Evolutionary conservation across 2,113 vertebrate genomes (phyloP), one percentile per base, ranked within the genome.

Genomic region (Hymenochirus boettgeri): DNA sequence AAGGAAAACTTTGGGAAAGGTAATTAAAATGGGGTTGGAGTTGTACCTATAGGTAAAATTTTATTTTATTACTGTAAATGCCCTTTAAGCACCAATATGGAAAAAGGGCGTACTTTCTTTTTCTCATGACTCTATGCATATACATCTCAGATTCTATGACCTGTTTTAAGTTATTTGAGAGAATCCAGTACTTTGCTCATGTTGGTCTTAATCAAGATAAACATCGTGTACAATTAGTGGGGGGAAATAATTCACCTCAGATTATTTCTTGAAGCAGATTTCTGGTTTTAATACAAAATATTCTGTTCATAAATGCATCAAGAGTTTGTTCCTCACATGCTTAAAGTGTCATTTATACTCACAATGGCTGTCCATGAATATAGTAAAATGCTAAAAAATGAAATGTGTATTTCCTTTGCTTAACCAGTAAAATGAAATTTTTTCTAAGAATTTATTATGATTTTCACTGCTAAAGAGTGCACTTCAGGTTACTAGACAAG

Each of bases 391-490:
- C 72, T 77, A 69, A 69, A 74, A 58, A 59, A 66, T 22, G 31
- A 56, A 76, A 79, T 77, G 59, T 69, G 70, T 73, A 15, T 72
- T 69, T 82, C 78, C 77, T 55, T 22, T 39, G 69, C 72, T 57
- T 76, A 35, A 70, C n/a, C 57, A 73, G 64, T 70, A 71, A 65
- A 57, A 69, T 61, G 72, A 61, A 72, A 0, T 66, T 66, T 69
- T 63, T 59, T 3, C 58, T 61, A 51, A 6, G 47, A 42, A n/a
- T 4, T 19, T 45, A 55, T 63, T 72, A 55, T 69, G 67, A 17
- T 61, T 45, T 51, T 50, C 54, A 61, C 24, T 42, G 39, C 39
- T 17, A 42, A 5, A 42, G 39, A 6, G 23, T 65, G 70, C 73
- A 76, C 66, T 70, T 67, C 59, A 65, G 63, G 72, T 62, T 62